These are phyloP conservation scores for Lemur catta DNA, from an alignment of 2,797 vertebrate species.

Conservation along the genomic window DNA sequence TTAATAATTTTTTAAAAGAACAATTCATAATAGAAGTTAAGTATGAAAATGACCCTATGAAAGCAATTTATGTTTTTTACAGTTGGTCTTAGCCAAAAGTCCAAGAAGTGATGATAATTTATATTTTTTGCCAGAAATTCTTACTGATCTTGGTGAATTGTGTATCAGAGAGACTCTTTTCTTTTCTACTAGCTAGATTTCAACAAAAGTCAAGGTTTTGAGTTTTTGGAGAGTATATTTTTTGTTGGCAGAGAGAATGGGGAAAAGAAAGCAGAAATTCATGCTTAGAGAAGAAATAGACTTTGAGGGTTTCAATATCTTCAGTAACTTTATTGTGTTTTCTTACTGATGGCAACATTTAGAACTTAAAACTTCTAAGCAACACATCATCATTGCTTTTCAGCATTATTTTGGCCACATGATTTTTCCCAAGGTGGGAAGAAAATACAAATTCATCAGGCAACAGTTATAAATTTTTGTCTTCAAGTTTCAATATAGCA, in stretches of 20 bases:
- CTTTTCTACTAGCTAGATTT: neutral
- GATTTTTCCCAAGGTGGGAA: slow-evolving; percentile 10
- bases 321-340: neutral
- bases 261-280: slow-evolving; percentile 35
- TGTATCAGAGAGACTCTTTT: slow-evolving; percentile 1
- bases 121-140: neutral
- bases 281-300: slow-evolving; percentile 5
- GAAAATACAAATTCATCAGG: slow-evolving; percentile 24
- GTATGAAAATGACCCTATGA: neutral
- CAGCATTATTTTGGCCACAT: neutral
- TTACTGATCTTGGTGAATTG: neutral
- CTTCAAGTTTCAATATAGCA: neutral
- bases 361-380: slow-evolving; percentile 28
- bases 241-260: neutral
- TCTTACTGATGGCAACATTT: slow-evolving; percentile 22
- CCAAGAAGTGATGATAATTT: neutral
- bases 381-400: slow-evolving; percentile 30
- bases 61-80: neutral
- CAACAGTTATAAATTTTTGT: neutral
- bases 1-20: neutral
- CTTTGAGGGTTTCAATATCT: neutral
- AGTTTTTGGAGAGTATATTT: neutral
- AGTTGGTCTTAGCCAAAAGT: no score
- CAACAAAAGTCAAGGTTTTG: neutral
- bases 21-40: neutral